Evolutionary conservation across 2,797 vertebrate genomes (phyloP).

Genomic region (Amphiprion clarkii): DNA sequence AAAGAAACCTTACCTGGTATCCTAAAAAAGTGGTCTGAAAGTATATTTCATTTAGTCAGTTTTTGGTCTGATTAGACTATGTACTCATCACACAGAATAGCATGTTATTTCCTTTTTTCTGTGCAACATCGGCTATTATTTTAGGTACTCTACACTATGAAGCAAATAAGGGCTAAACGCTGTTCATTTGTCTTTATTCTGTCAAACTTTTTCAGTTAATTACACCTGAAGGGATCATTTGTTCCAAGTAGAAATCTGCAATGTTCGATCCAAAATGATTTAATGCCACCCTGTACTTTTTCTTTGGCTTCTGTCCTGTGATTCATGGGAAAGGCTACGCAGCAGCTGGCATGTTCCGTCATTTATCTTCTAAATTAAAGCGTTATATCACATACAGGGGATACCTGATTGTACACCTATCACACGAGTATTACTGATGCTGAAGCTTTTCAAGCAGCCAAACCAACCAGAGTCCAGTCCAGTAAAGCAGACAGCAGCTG

Average conservation of each 20-base stretch:
- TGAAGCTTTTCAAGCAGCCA: conserved; percentile 19
- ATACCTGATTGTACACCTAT: conserved; percentile 42
- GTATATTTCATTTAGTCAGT: not conserved
- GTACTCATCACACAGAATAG: too few species aligned
- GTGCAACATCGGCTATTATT: not conserved
- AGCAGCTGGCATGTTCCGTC: conserved; percentile 54
- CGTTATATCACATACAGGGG: conserved; percentile 28
- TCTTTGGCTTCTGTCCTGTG: conserved; percentile 30
- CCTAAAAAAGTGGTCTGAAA: not conserved
- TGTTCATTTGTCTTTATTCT: not conserved
- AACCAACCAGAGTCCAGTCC: conserved; percentile 33
- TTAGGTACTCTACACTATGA: not conserved
- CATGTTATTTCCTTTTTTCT: not conserved
- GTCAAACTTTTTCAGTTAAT: not conserved
- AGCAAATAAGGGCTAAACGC: not conserved
- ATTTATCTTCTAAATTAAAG: conserved; percentile 65
- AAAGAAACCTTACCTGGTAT: too few species aligned
- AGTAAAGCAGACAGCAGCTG: conserved; percentile 71
- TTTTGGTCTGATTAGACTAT: not conserved
- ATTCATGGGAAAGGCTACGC: conserved; percentile 40
- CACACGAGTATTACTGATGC: conserved; percentile 33
- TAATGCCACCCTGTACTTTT: conserved; percentile 20
- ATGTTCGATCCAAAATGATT: conserved; percentile 12
- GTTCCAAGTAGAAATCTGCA: not conserved
- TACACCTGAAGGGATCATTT: not conserved